A percentile compares a stretch with the other conserved stretches of the same genome.
Evolutionary conservation across 2,888 invertebrate species (phyloP).

Genomic region (Drosophila paramelanica): DNA sequence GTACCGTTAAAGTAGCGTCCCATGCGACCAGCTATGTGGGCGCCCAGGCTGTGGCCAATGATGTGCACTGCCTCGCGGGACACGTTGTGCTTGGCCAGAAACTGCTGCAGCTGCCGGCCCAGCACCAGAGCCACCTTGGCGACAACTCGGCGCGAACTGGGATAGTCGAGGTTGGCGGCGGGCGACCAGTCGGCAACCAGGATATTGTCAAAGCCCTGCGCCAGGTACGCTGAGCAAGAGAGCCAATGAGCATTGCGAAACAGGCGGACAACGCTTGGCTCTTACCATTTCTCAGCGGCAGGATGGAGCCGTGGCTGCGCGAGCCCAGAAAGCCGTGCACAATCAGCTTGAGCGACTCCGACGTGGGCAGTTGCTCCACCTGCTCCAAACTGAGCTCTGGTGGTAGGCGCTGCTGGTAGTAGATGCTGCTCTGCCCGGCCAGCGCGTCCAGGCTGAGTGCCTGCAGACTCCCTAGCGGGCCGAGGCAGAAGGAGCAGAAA

Average conservation of each 20-base stretch:
- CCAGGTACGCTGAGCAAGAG: slow-evolving; percentile 71
- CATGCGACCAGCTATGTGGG: slow-evolving; percentile 82
- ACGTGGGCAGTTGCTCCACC: slow-evolving; percentile 42
- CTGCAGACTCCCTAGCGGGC: slow-evolving; percentile 48
- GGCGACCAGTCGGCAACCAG: slow-evolving; percentile 83
- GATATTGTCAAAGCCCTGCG: slow-evolving; percentile 77
- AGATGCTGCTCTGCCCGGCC: slow-evolving; percentile 39
- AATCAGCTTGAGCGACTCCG: slow-evolving; percentile 79
- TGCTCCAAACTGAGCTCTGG: slow-evolving; percentile 61
- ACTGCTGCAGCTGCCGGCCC: slow-evolving; percentile 68
- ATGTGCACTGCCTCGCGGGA: slow-evolving; percentile 72
- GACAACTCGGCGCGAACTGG: slow-evolving; percentile 74
- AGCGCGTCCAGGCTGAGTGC: slow-evolving; percentile 42
- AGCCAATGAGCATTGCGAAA: neutral
- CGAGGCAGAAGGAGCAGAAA: slow-evolving; percentile 8
- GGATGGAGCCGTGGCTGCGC: slow-evolving; percentile 76
- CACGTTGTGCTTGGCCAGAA: slow-evolving; percentile 64
- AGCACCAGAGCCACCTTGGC: slow-evolving; percentile 67
- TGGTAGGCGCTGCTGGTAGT: slow-evolving; percentile 18
- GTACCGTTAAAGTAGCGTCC: slow-evolving; percentile 82
- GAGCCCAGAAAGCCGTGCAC: slow-evolving; percentile 83
- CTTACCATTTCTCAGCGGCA: slow-evolving; percentile 78
- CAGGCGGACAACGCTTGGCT: no score
- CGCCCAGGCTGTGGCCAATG: slow-evolving; percentile 84
- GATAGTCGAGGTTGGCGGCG: slow-evolving; percentile 79